Evolutionary conservation across 2,113 vertebrate genomes (phyloP), one percentile per base, ranked within the genome.

Genomic region (Condylura cristata): DNA sequence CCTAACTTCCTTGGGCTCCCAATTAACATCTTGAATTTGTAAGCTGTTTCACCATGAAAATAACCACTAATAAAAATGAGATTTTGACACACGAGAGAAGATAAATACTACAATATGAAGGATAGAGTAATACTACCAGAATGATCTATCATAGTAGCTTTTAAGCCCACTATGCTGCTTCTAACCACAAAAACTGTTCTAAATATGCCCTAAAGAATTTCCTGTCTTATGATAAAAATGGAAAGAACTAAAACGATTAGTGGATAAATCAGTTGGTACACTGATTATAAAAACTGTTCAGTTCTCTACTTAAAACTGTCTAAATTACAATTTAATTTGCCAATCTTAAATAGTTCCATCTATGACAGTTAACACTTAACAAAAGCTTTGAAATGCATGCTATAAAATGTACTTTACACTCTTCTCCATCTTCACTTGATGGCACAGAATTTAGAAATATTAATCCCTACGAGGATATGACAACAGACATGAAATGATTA

Each of bases 371-470:
- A 87, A 48, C 10, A 90, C 13, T 56, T 92, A 37, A 86, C 58
- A 91, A 93, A 94, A 82, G 41, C 5, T 60, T 93, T 87, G 44
- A 90, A 95, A 53, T 53, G 6, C 75, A 10, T 70, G 81, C 30
- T 66, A 71, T 39, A 76, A 61, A 89, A 87, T 48, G 24, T 2
- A 87, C 75, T 88, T 84, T 16, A 4, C 41, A 68, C 4, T 82
- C 66, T 76, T 91, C 17, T 61, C 32, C 75, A 81, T 34, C 6
- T 8, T 94, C 46, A 88, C 83, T 88, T 80, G 60, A 76, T 58
- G 32, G 39, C 74, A 5, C 10, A 90, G n/a, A 95, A 95, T 46
- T 92, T 80, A 81, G 84, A 90, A 79, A 89, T 30, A 20, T 71
- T 74, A 60, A 72, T 63, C 44, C 11, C 78, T 93, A 8, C 17